Conservation (phyloP, 1,140 invertebrate species). For the Ceratosolen fusciceps region DNA sequence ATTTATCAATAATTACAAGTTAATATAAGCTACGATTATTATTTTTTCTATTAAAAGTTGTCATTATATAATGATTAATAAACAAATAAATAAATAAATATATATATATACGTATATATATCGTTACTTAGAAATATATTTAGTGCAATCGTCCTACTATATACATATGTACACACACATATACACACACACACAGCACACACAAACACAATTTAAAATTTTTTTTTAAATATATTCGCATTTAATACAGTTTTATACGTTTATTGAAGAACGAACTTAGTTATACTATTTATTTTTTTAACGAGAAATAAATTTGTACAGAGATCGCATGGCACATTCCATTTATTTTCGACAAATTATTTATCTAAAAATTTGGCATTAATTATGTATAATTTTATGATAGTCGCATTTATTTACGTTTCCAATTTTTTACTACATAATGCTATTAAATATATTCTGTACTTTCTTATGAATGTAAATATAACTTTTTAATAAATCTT, state of each 20-base stretch:
- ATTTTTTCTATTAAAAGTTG: neutral
- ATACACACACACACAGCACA: neutral
- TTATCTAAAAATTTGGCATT: constrained; percentile 34
- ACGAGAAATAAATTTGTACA: neutral
- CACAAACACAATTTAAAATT: neutral
- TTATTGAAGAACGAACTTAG: neutral
- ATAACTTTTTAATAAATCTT: too few relatives aligned
- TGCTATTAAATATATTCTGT: neutral
- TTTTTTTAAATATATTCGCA: neutral
- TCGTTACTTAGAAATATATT: constrained; percentile 4
- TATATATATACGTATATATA: neutral
- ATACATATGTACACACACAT: neutral
- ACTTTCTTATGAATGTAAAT: neutral
- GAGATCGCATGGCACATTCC: neutral
- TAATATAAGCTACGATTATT: neutral
- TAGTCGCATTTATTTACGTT: constrained; percentile 13
- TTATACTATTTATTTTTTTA: neutral
- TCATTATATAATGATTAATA: too few relatives aligned
- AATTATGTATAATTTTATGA: constrained; percentile 13
- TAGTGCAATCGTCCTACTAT: too few relatives aligned
- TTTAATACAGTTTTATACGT: constrained; percentile 17
- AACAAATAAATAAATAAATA: constrained; percentile 30
- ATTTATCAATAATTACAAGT: neutral
- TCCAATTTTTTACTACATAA: neutral
- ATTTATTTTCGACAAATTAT: constrained; percentile 37